phyloP scores from a whole-genome alignment of 1,140 invertebrate species.

The Drosophila grimshawi region DNA sequence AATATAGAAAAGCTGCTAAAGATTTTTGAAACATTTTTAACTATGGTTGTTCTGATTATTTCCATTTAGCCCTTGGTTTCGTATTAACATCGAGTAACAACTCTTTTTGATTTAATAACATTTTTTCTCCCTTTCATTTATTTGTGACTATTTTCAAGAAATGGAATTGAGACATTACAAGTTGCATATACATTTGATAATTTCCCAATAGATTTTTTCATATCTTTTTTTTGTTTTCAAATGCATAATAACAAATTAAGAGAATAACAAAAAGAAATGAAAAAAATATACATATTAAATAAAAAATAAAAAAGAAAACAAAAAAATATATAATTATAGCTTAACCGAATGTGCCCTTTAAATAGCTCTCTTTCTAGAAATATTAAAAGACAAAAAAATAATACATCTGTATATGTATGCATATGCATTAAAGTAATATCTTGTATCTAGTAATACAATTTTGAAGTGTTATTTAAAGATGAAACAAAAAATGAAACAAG shows the following conservation, averaged over 20 bases:
- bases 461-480: constrained; percentile 64
- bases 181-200: constrained; percentile 17
- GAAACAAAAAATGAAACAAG: constrained; percentile 21
- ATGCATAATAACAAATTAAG: constrained; percentile 55
- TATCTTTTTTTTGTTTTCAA: constrained; percentile 11
- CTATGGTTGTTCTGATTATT: constrained; percentile 46
- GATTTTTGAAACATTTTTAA: constrained; percentile 52
- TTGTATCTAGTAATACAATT: constrained; percentile 67
- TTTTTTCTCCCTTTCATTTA: not conserved
- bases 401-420: constrained; percentile 49
- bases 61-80: constrained; percentile 27
- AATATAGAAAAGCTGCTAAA: constrained; percentile 49
- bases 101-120: constrained; percentile 36
- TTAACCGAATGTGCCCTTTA: constrained; percentile 85
- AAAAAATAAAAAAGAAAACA: constrained; percentile 45
- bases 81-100: not conserved
- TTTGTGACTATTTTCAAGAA: constrained; percentile 37
- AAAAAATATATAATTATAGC: constrained; percentile 81
- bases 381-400: constrained; percentile 50
- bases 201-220: constrained; percentile 20
- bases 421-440: constrained; percentile 68
- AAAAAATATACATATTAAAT: constrained; percentile 38
- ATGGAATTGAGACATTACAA: constrained; percentile 77
- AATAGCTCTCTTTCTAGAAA: constrained; percentile 84
- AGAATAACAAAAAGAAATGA: constrained; percentile 52